These are phyloP conservation scores for Hydropsyche tenuis DNA, from an alignment of 1,140 invertebrate species.

Conservation along the genomic window DNA sequence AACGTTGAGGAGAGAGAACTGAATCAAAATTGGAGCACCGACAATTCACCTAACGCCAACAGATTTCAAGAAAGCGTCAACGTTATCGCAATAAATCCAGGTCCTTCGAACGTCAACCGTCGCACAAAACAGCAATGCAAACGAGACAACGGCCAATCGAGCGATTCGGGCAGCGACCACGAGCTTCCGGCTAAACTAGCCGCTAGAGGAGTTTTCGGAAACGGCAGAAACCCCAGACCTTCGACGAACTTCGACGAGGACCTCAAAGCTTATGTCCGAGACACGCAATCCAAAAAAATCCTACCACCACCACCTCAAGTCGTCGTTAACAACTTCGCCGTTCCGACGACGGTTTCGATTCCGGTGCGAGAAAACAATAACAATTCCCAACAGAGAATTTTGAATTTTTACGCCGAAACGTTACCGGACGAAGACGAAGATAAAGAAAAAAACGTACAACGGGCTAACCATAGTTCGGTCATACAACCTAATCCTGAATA, in stretches of 20 bases:
- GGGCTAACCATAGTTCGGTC: slow-evolving; percentile 41
- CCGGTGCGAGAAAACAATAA: neutral
- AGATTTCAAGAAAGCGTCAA: slow-evolving; percentile 51
- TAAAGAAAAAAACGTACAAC: neutral
- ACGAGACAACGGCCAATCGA: slow-evolving; percentile 39
- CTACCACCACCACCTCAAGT: neutral
- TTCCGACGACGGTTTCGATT: neutral
- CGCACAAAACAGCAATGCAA: neutral
- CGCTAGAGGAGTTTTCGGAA: slow-evolving; percentile 11
- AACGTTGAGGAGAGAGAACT: slow-evolving; percentile 69
- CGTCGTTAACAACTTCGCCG: neutral
- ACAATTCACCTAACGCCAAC: slow-evolving; percentile 59
- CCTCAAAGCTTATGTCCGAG: slow-evolving; percentile 15
- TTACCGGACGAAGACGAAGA: slow-evolving; percentile 41
- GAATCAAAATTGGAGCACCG: slow-evolving; percentile 54
- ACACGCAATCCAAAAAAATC: slow-evolving; percentile 15
- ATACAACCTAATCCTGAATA: slow-evolving; percentile 48
- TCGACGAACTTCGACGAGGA: slow-evolving; percentile 25
- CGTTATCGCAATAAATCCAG: slow-evolving; percentile 48
- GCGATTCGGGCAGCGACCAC: slow-evolving; percentile 42
- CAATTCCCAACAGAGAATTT: slow-evolving; percentile 25
- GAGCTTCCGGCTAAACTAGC: slow-evolving; percentile 14
- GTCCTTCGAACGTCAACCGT: neutral
- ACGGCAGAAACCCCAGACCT: slow-evolving; percentile 30
- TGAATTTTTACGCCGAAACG: slow-evolving; percentile 48